Evolutionary conservation across 2,888 invertebrate species (phyloP), one percentile per base, ranked within the genome.

Genomic region (Atethmia centrago): DNA sequence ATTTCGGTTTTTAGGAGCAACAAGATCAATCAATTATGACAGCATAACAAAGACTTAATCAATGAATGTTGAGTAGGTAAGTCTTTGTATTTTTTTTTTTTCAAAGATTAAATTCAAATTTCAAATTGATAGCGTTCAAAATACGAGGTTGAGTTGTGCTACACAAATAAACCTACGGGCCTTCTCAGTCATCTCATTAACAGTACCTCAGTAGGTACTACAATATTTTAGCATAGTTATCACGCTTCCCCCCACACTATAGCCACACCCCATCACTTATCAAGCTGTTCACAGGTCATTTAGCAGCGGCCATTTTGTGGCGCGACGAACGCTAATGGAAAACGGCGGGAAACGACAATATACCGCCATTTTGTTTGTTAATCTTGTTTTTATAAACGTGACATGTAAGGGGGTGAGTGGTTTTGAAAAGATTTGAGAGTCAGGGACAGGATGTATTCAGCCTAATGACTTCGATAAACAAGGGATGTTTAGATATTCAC

Each of bases 261-360:
- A 7, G 7, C 12, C 75, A 1, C 71, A 74, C 58, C 64, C 74
- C 66, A 28, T 67, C 74, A 74, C 87, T 93, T 93, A 93, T 93
- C 93, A 88, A 79, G 88, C n/a, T n/a, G n/a, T 91, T 92, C 92
- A 93, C 89, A 88, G 87, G 82, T 87, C 90, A 90, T 90, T 90
- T 87, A 83, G 40, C 80, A 58, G 84, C 84, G 64, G 72, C 83
- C 86, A 84, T 87, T 87, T 83, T 84, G 87, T 55, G 84, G 85
- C 80, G 86, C 88, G 80, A 77, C 81, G 82, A 78, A 88, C 88
- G 81, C 85, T 87, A 86, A 89, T 88, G 88, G 88, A 88, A 88
- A 89, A 87, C 85, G 88, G 89, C 89, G 89, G 88, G 87, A 88
- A 87, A 83, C 80, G 85, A 86, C 86, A 85, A 87, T 85, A 84